Conservation (phyloP, 2,888 invertebrate species). For the Cephus spinipes region DNA sequence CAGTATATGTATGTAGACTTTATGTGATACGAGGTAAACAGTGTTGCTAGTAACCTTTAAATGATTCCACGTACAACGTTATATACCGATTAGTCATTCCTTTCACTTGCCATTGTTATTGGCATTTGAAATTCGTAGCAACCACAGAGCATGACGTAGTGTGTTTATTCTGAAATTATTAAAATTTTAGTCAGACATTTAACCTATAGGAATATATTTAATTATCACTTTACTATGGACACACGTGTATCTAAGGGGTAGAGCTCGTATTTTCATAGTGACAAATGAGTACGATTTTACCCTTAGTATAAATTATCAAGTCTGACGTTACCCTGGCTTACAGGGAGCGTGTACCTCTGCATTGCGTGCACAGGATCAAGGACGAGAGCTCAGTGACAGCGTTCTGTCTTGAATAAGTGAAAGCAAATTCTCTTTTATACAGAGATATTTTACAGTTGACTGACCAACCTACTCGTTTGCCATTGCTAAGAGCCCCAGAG, state of each 20-base stretch:
- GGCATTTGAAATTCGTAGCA: neutral
- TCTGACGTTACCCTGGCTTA: neutral
- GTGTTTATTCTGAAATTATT: neutral
- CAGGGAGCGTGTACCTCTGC: neutral
- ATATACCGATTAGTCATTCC: neutral
- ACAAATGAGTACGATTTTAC: neutral
- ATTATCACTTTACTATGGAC: neutral
- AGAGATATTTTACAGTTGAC: neutral
- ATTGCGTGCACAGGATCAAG: neutral
- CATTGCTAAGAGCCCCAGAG: neutral
- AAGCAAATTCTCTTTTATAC: neutral
- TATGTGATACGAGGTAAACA: neutral
- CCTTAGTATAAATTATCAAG: neutral
- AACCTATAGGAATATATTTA: neutral
- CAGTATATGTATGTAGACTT: neutral
- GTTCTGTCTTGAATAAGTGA: neutral
- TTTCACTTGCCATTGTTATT: neutral
- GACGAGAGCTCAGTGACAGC: neutral
- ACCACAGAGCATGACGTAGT: neutral
- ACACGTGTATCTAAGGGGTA: neutral
- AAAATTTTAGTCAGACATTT: neutral
- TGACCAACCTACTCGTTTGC: neutral
- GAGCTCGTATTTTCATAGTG: neutral
- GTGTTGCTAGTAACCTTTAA: neutral
- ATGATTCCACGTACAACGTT: neutral